Percentiles rank a stretch among this genome's conserved stretches.
These are phyloP conservation scores for Stichopus horrens DNA, from an alignment of 53 echinoderm and acorn worm species.

Conservation along the genomic window DNA sequence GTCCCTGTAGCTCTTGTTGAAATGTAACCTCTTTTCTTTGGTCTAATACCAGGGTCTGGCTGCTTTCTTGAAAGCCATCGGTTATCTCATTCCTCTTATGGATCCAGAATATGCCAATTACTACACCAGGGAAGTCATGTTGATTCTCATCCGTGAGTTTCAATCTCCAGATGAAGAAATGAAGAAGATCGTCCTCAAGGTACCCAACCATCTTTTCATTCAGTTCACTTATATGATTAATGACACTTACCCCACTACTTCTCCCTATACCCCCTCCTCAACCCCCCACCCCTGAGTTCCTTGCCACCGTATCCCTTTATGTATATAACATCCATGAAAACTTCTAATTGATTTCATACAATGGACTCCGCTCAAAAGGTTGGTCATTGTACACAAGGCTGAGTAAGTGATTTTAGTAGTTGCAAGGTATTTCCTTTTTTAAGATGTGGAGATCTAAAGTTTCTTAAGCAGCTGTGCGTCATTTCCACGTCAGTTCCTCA, in stretches of 20 bases:
- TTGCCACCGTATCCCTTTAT: not conserved
- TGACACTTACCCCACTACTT: too few species aligned
- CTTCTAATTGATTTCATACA: too few species aligned
- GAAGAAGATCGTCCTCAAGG: constrained; percentile 99
- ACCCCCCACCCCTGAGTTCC: too few species aligned
- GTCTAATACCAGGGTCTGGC: constrained; percentile 77
- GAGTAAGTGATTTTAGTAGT: too few species aligned
- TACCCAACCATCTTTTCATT: constrained; percentile 26
- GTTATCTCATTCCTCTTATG: constrained; percentile 97
- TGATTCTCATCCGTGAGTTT: constrained; percentile 99
- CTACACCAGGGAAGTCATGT: constrained; percentile 99
- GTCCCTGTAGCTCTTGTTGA: not conserved
- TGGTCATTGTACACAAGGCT: too few species aligned
- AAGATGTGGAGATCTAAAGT: too few species aligned
- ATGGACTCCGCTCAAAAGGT: too few species aligned
- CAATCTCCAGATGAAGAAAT: constrained; percentile 99
- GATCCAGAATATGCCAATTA: constrained; percentile 99
- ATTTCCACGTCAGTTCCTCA: too few species aligned
- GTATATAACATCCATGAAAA: too few species aligned
- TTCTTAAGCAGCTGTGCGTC: too few species aligned
- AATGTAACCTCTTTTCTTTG: not conserved
- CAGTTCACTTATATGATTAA: not conserved
- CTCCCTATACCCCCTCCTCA: too few species aligned
- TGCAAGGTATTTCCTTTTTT: too few species aligned
- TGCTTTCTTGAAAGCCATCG: constrained; percentile 99